Base-by-base conservation (phyloP, 2,113 vertebrate species). In the Dasyprocta punctata region DNA sequence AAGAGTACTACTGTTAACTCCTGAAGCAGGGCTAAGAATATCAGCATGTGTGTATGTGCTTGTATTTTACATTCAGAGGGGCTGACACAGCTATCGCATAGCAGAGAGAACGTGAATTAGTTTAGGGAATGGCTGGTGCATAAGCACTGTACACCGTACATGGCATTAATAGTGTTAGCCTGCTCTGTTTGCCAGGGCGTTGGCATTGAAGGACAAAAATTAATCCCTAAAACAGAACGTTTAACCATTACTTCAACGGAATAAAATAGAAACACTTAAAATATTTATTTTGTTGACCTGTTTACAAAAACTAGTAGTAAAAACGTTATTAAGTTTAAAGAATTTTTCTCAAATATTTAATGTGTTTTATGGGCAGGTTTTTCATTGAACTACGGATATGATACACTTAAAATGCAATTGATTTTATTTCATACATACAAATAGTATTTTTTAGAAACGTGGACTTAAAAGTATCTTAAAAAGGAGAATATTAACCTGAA, bases 231-330 rank as follows among this genome's bases (percentile, higher is more conserved):
- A 93, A 90, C 69, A 65, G 12, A 26, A 44, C 78, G 13, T 80
- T 60, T 67, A 80, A 94, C 81, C 11, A 90, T 24, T 38, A 81
- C 7, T 60, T 94, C 10, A 26, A 81, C 1, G 60, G 30, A 95
- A 75, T 88, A 36, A 88, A 86, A 90, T 82, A 41, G 20, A 89
- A 90, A 47, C 81, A 36, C 3, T 26, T 86, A 54, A 63, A 84
- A 44, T 58, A 13, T 86, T 90, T 88, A 84, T 61, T 90, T 94
- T 94, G 63, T 92, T 94, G 93, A 47, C 44, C 89, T 92, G 26
- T 82, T 93, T 75, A 77, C 10, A 85, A 95, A 89, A 91, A 52
- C 26, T 71, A 60, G 30, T 75, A 73, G 38, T n/a, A 93, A 52
- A 86, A 81, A 75, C 86, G n/a, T 65, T 75, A 81, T n/a, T 93